Evolutionary conservation across 2,113 vertebrate species (phyloP).

Genomic region (Muntiacus muntjak): DNA sequence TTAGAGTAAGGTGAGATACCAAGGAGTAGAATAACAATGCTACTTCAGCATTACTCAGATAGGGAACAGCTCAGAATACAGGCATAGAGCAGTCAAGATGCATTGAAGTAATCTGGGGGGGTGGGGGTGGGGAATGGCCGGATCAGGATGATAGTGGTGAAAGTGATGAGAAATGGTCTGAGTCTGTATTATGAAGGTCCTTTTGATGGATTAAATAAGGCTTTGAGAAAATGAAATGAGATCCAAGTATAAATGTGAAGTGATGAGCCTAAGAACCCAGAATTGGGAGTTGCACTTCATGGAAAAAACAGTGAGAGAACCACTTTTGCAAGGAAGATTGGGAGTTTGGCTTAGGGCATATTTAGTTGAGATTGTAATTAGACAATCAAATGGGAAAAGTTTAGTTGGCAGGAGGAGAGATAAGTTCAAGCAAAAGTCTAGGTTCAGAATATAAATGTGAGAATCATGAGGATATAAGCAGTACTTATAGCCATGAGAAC

Average conservation of each 20-base stretch:
- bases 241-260: neutral
- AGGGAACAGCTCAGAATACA: neutral
- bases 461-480: neutral
- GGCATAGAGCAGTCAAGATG: neutral
- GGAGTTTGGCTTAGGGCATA: neutral
- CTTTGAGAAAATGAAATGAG: neutral
- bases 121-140: fast-evolving
- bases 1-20: neutral
- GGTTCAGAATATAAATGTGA: neutral
- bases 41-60: neutral
- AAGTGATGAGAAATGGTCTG: neutral
- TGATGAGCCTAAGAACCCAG: neutral
- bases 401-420: neutral
- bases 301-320: neutral
- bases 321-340: neutral
- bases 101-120: neutral
- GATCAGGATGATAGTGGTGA: neutral
- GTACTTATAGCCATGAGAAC: neutral
- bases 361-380: neutral
- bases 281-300: neutral
- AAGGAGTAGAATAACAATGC: neutral
- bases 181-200: neutral
- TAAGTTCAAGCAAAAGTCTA: neutral
- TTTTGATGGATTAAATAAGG: neutral
- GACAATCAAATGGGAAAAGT: neutral